These are phyloP conservation scores for Cephus nigrinus DNA, from an alignment of 2,888 invertebrate species.

Conservation along the genomic window DNA sequence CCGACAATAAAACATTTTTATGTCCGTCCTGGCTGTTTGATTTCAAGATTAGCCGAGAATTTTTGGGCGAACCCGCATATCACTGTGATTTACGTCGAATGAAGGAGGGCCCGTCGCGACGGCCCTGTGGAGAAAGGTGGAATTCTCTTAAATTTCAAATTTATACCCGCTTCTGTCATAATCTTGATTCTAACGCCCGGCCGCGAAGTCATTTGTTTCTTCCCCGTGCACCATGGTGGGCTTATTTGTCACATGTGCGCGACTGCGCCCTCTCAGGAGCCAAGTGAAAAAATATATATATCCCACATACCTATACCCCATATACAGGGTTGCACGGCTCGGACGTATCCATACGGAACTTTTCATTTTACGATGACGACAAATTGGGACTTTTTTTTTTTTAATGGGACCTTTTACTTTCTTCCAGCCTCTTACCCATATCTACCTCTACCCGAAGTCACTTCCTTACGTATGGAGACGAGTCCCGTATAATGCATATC, in stretches of 20 bases:
- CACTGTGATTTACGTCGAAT: constrained; percentile 63
- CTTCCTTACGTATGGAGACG: background rate
- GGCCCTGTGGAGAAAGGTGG: constrained; percentile 34
- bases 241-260: constrained; percentile 55
- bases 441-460: background rate
- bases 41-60: constrained; percentile 65
- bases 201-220: constrained; percentile 50
- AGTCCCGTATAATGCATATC: background rate
- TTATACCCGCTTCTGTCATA: constrained; percentile 63
- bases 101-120: constrained; percentile 35
- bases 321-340: background rate
- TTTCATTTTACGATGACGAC: background rate
- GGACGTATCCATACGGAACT: background rate
- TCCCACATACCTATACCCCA: background rate
- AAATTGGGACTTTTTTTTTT: background rate
- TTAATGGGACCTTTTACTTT: background rate
- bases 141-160: constrained; percentile 66
- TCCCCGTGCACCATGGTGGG: constrained; percentile 51
- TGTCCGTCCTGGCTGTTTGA: constrained; percentile 61
- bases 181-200: constrained; percentile 63
- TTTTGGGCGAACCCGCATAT: constrained; percentile 66
- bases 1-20: constrained; percentile 64
- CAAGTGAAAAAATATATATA: constrained; percentile 8
- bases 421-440: background rate
- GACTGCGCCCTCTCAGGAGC: constrained; percentile 2